A percentile compares a stretch with the other conserved stretches of the same genome.
phyloP scores from a whole-genome alignment of 2,113 vertebrate species.

The Beaufortia kweichowensis region DNA sequence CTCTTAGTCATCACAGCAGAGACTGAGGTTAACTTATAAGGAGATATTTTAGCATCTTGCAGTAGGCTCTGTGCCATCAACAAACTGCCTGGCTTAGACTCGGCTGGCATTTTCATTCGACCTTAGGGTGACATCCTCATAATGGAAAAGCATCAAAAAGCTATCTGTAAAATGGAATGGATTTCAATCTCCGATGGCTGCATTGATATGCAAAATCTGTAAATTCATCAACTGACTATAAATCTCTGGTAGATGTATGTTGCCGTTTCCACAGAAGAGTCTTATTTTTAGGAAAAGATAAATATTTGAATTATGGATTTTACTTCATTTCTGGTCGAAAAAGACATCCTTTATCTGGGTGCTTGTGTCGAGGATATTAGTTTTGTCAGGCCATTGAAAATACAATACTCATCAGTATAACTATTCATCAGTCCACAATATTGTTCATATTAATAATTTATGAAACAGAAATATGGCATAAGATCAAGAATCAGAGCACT shows the following conservation, averaged over 20 bases:
- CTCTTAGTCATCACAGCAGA: constrained; percentile 47
- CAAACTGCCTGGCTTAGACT: constrained; percentile 54
- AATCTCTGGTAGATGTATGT: constrained; percentile 38
- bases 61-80: constrained; percentile 43
- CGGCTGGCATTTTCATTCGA: constrained; percentile 73
- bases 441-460: constrained; percentile 15
- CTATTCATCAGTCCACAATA: neutral
- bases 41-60: constrained; percentile 55
- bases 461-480: neutral
- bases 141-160: constrained; percentile 70
- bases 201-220: constrained; percentile 75
- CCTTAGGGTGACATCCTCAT: constrained; percentile 65
- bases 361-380: neutral
- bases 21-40: constrained; percentile 61
- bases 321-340: neutral
- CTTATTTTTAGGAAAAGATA: constrained; percentile 45
- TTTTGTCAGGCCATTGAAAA: constrained; percentile 1
- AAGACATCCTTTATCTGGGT: neutral
- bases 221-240: constrained; percentile 53
- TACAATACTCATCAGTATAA: neutral
- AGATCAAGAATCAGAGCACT: neutral
- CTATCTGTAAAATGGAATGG: constrained; percentile 66
- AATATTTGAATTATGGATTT: constrained; percentile 48
- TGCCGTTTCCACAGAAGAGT: constrained; percentile 36
- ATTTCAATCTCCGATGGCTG: constrained; percentile 67